Base-by-base conservation (phyloP, 2,113 vertebrate genomes). In the Petroica traversi region DNA sequence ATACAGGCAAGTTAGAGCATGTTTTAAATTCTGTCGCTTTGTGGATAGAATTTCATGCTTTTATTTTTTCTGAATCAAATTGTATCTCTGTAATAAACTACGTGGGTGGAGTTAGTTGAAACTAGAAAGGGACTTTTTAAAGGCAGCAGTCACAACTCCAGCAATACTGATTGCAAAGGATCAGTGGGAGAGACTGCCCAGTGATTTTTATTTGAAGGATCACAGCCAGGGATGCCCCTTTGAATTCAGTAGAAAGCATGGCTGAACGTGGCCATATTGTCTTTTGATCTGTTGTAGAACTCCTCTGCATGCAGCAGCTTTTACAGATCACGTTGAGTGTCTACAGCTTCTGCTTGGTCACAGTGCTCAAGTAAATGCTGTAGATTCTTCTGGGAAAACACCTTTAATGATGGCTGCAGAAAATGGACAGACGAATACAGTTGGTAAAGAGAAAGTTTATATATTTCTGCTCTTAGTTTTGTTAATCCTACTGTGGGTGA, bases 381-480 rank as follows among this genome's bases (percentile, higher is more conserved):
- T 98, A 20, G 99, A 99, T 89, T 97, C 98, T 69, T 98, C 98
- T 76, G 99, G 99, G 85, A 99, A 99, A 93, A 99, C 99, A 18
- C 98, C 99, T 41, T 98, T 99, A 77, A 99, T 99, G 99, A 99
- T 99, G 99, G 99, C 99, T 45, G 99, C 99, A 62, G 99, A 99
- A 97, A 99, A 99, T 29, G 99, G 99, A 79, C 99, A 99, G 91
- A 99, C 99, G 3, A 99, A 99, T 63, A 98, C 99, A 92, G 99
- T 99, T 88, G 99, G 99, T 99, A 99, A 98, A 96, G 71, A 97
- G 63, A 92, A 88, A 71, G 25, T 88, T 79, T 74, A 52, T 77
- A 3, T 79, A 59, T 36, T 85, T 92, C 46, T 85, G 59, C 64
- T 93, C 31, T 87, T 28, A 54, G 17, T 17, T 71, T 69, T 75